Conservation (phyloP, 2,888 invertebrate genomes). For the Atherix ibis region DNA sequence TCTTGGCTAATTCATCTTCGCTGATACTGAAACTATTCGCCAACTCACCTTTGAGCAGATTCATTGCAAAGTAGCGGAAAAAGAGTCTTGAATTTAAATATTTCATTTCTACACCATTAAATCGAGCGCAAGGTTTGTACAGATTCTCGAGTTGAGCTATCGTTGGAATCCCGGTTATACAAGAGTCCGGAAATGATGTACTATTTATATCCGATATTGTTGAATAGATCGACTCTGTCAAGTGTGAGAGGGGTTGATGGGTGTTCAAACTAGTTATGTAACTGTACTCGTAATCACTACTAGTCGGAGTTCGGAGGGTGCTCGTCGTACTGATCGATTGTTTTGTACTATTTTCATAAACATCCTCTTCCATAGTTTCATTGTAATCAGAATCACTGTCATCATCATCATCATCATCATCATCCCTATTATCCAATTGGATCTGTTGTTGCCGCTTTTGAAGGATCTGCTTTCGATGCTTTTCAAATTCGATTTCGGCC, state of each 20-base stretch:
- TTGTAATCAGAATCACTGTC: not conserved
- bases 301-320: too few relatives aligned
- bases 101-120: conserved; percentile 13
- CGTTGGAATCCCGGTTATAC: conserved; percentile 19
- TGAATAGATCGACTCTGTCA: conserved; percentile 15
- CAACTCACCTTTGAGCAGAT: conserved; percentile 44
- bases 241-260: conserved; percentile 35
- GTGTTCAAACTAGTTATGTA: conserved; percentile 44
- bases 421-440: not conserved
- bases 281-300: conserved; percentile 35
- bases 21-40: conserved; percentile 42
- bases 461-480: not conserved
- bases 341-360: conserved; percentile 3
- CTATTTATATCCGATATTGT: conserved; percentile 4
- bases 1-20: conserved; percentile 36
- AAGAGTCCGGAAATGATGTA: conserved; percentile 22
- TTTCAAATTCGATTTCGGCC: not conserved
- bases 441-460: not conserved
- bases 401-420: too few relatives aligned
- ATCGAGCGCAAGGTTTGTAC: conserved; percentile 15
- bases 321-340: too few relatives aligned
- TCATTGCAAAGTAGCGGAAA: conserved; percentile 48
- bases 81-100: conserved; percentile 47
- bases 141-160: conserved; percentile 18
- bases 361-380: not conserved